Conservation (phyloP, 2,113 vertebrate species). For the Petrocephalus zakoni region DNA sequence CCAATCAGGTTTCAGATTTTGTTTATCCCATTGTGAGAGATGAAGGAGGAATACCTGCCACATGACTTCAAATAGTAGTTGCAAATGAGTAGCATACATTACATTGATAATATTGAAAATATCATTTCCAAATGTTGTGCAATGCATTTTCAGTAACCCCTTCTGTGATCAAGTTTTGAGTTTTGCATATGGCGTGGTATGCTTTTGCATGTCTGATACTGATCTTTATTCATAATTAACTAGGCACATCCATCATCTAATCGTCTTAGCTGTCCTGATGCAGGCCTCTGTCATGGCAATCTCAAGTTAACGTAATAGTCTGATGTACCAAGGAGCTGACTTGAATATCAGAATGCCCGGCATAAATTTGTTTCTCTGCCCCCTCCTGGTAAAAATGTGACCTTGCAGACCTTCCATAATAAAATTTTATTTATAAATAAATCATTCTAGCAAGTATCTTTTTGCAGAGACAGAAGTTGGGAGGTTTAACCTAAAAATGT, state of each 20-base stretch:
- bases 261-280: conserved; percentile 36
- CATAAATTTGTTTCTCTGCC: neutral
- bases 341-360: neutral
- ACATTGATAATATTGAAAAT: neutral
- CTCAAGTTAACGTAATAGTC: conserved; percentile 32
- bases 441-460: neutral
- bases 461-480: neutral
- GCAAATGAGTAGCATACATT: neutral
- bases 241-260: conserved; percentile 36
- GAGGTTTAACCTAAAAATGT: neutral
- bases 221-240: conserved; percentile 39
- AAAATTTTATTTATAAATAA: neutral
- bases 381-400: conserved; percentile 2
- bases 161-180: neutral
- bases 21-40: neutral
- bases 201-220: conserved; percentile 18
- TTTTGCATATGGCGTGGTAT: neutral
- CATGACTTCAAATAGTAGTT: neutral
- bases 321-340: neutral
- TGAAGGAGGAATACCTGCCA: neutral
- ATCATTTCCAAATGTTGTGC: neutral
- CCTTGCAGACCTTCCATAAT: neutral
- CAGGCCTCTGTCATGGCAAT: conserved; percentile 21
- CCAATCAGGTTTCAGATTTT: neutral
- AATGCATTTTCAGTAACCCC: neutral